Evolutionary conservation across 2,113 vertebrate species (phyloP), one percentile per base, ranked within the genome.

Genomic region (Abramis brama): DNA sequence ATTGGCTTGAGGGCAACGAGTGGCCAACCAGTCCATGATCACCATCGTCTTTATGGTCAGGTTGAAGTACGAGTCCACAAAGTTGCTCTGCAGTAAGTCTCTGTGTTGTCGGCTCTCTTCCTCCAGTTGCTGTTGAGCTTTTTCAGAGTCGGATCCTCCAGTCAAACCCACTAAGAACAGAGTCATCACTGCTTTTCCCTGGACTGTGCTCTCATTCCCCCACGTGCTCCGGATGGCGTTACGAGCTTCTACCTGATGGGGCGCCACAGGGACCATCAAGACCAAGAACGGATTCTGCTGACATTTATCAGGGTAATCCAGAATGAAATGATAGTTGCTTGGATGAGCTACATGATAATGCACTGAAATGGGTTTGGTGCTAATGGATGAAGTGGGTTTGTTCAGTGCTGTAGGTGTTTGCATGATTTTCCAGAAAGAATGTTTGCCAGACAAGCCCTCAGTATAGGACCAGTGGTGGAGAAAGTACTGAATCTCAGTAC

Each of bases 21-120:
- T 92, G 66, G 84, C 90, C 52, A 96, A 89, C 96, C 96, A 96
- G 90, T 92, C 90, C 94, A 97, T 82, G 1, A 96, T 95, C 92
- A 96, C 94, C 88, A 96, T 86, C 2, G 95, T 97, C 91, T 97
- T 96, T 6, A 94, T 77, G 2, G 96, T 96, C 8, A 96, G 86
- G 89, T 96, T 96, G 50, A 83, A 25, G 90, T 97, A 95, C 0
- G 86, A 84, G 89, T 95, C 94, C 2, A 79, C 45, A 55, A 94
- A 96, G 82, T 93, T 84, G 36, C 95, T 95, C 89, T 96, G 95
- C 19, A 97, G 86, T 1, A 97, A 45, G 23, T 97, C 96, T 0
- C 47, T 45, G 88, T 96, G 79, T 3, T 60, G 64, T 0, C 4
- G 10, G 30, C 92, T 94, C 88, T 97, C 96, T 70, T 92, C 86